A percentile compares a stretch with the other conserved stretches of the same genome.
Conservation (phyloP, 2,888 invertebrate species). For the Stenolophus ochropezus region DNA sequence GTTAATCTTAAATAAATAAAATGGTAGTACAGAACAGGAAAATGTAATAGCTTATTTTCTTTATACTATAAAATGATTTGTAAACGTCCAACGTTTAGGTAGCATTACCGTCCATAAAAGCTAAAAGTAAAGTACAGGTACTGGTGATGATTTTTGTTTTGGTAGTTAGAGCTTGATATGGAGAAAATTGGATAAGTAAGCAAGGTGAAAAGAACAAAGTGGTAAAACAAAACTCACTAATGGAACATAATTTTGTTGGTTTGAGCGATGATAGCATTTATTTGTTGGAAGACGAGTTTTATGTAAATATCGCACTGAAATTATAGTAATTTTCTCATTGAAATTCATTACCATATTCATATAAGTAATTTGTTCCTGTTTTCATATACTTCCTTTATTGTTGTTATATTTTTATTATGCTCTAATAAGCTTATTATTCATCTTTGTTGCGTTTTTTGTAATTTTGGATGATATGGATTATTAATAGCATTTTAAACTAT, state of each 20-base stretch:
- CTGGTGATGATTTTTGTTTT: background rate
- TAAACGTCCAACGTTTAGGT: too few species aligned
- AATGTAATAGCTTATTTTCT: too few species aligned
- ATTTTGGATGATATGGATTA: conserved; percentile 30
- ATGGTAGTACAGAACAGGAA: too few species aligned
- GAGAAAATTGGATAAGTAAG: conserved; percentile 25
- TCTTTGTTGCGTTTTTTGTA: conserved; percentile 20
- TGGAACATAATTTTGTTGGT: conserved; percentile 41
- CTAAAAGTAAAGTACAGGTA: background rate
- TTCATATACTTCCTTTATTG: conserved; percentile 52
- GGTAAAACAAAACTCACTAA: conserved; percentile 32
- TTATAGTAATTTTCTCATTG: conserved; percentile 54
- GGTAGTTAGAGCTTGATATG: background rate
- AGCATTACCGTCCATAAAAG: background rate
- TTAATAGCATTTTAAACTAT: conserved; percentile 34
- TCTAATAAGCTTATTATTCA: conserved; percentile 50
- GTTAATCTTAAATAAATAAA: too few species aligned
- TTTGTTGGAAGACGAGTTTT: conserved; percentile 49
- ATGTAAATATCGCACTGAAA: conserved; percentile 48
- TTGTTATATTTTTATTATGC: conserved; percentile 52
- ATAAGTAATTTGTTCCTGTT: conserved; percentile 55
- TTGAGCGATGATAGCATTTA: conserved; percentile 50
- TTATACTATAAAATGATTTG: too few species aligned
- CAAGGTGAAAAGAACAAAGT: conserved; percentile 11
- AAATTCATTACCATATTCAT: conserved; percentile 54